phyloP scores from a whole-genome alignment of 1,140 invertebrate genomes.

The Manduca sexta region DNA sequence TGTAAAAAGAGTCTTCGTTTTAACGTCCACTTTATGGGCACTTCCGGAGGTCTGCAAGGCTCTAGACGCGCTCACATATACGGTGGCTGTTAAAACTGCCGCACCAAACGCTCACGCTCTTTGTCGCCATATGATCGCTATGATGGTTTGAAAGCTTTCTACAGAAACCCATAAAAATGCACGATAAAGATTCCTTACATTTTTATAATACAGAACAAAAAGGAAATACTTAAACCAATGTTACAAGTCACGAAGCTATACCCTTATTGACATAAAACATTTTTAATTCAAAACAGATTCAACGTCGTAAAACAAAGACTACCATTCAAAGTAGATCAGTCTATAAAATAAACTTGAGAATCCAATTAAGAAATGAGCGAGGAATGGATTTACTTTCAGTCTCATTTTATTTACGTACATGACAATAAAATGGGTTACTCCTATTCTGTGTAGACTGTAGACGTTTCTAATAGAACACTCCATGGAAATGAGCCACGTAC shows the following conservation, averaged over 20 bases:
- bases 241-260: background rate
- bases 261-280: slow-evolving; percentile 8
- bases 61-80: slow-evolving; percentile 55
- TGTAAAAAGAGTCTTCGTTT: slow-evolving; percentile 69
- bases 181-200: background rate
- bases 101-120: slow-evolving; percentile 32
- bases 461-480: slow-evolving; percentile 10
- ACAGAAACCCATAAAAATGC: slow-evolving; percentile 22
- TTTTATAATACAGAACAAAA: background rate
- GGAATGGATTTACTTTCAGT: slow-evolving; percentile 48
- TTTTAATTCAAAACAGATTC: slow-evolving; percentile 42
- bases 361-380: slow-evolving; percentile 64
- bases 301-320: slow-evolving; percentile 51
- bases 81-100: slow-evolving; percentile 43
- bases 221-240: background rate
- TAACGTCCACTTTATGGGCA: slow-evolving; percentile 67
- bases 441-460: slow-evolving; percentile 19
- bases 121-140: slow-evolving; percentile 25
- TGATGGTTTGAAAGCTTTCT: slow-evolving; percentile 25
- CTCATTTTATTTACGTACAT: slow-evolving; percentile 47
- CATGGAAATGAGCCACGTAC: too few relatives aligned
- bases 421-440: slow-evolving; percentile 31
- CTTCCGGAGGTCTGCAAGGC: slow-evolving; percentile 53
- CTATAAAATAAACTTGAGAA: slow-evolving; percentile 62
- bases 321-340: slow-evolving; percentile 49